Base-by-base conservation (phyloP, 1,140 invertebrate species). In the Drosophila mojavensis region DNA sequence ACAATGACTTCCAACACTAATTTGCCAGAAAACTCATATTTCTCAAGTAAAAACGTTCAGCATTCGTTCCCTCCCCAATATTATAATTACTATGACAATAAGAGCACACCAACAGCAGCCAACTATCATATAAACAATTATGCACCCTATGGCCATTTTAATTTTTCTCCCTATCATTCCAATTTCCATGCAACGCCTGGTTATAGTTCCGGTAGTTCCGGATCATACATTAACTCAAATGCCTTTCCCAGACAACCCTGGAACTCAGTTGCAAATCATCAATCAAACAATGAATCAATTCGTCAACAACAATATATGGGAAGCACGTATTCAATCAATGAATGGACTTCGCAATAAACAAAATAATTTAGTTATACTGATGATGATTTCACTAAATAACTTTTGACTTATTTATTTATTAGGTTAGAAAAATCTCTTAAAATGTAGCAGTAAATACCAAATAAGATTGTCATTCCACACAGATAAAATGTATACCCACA, bases 81-180 rank as follows among this genome's bases (percentile, higher is more conserved):
- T 62, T 89, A 89, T 59, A 86, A 89, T 39, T 89, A 85, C 48
- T 89, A 89, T 47, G 85, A 89, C 71, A 89, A 90, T 84, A 89
- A 89, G 81, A 81, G 70, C 24, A 80, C 88, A 72, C 36, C 80
- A 13, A 33, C 80, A 43, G 47, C 85, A 28, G 64, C 61, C 41
- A 61, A 77, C 62, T 90, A 90, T 48, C 84, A 90, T 71, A 53
- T 90, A 3, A 90, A 89, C 47, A 81, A 89, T 62, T 89, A 89
- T 62, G 69, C 74, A 26, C 88, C 85, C 10, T 89, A 89, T 43
- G 71, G 85, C 30, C 88, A 90, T 48, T 78, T 89, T 24, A 89
- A 89, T 51, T 89, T 85, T 39, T n/a, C 84, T 24, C 85, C 84
- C 10, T 89, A 89, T 45, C 84, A 89, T 84, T 84, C 84, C 56